Conservation (phyloP, 2,888 invertebrate genomes). For the Drosophila siamana region DNA sequence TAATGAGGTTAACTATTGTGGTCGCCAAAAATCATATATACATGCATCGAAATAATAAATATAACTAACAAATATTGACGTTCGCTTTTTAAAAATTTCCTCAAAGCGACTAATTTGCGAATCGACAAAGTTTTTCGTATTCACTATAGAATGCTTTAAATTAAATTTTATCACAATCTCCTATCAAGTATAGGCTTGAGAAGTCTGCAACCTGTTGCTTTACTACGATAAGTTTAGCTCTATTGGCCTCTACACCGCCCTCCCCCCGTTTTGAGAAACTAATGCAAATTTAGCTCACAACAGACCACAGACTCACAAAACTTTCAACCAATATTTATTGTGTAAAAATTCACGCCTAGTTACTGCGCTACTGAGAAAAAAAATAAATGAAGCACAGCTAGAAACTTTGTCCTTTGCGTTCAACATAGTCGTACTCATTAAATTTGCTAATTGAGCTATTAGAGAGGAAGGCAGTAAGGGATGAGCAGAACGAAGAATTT, state of each 20-base stretch:
- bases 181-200: not conserved
- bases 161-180: not conserved
- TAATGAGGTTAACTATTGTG: too few relatives aligned
- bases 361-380: slow-evolving; percentile 13
- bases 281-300: slow-evolving; percentile 23
- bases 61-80: too few relatives aligned
- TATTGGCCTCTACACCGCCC: slow-evolving; percentile 3
- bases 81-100: too few relatives aligned
- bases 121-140: too few relatives aligned
- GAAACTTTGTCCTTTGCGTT: slow-evolving; percentile 72
- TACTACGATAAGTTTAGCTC: slow-evolving; percentile 15
- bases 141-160: not conserved
- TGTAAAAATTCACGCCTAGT: slow-evolving; percentile 74
- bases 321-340: slow-evolving; percentile 66
- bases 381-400: slow-evolving; percentile 19
- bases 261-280: not conserved
- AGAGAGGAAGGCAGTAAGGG: slow-evolving; percentile 21
- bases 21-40: too few relatives aligned
- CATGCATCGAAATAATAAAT: too few relatives aligned
- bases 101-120: not conserved
- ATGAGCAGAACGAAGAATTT: slow-evolving; percentile 1
- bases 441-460: slow-evolving; percentile 74
- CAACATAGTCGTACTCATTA: slow-evolving; percentile 67
- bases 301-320: slow-evolving; percentile 32
- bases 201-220: not conserved